Evolutionary conservation across 2,888 invertebrate species (phyloP), one percentile per base, ranked within the genome.

Genomic region (Drosophila conformis): DNA sequence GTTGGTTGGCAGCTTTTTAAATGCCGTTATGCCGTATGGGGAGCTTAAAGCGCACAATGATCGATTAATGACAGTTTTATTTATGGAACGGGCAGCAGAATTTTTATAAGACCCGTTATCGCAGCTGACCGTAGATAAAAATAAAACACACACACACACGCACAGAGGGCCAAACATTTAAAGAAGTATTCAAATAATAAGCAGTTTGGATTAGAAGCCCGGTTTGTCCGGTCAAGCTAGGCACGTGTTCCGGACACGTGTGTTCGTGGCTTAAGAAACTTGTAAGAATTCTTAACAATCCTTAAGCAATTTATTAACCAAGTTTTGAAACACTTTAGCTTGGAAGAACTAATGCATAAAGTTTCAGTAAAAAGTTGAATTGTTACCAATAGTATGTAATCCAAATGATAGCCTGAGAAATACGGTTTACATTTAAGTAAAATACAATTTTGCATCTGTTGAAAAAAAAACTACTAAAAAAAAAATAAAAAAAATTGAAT

Each of bases 41-140:
- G 40, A 40, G 71, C 71, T 61, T 62, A 70, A 71, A 62, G 54
- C 65, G 57, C 48, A 38, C 51, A 52, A 56, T 77, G 76, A 77
- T 77, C 79, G 69, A 79, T 74, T 74, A 60, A 74, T 58, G 62
- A 59, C 60, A 54, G 46, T 59, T 67, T 46, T 67, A 67, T 62
- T 67, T 67, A 46, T 66, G 57, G 58, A 53, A 42, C 49, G 73
- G 25, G 25, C 42, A 54, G 35, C 51, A 59, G 27, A 35, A 46
- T 33, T 38, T 54, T 33, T 27, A 29, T 71, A 51, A 57, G 48
- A 36, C 18, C 35, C 54, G 27, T 53, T 59, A 76, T 65, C 73
- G 7, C 18, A 21, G 36, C 53, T 8, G 56, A 35, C 54, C 35
- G 48, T 29, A 38, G 78, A 76, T 78, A 73, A 59, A 67, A 63